phyloP scores from a whole-genome alignment of 1,140 invertebrate genomes.

The Cotesia typhae region DNA sequence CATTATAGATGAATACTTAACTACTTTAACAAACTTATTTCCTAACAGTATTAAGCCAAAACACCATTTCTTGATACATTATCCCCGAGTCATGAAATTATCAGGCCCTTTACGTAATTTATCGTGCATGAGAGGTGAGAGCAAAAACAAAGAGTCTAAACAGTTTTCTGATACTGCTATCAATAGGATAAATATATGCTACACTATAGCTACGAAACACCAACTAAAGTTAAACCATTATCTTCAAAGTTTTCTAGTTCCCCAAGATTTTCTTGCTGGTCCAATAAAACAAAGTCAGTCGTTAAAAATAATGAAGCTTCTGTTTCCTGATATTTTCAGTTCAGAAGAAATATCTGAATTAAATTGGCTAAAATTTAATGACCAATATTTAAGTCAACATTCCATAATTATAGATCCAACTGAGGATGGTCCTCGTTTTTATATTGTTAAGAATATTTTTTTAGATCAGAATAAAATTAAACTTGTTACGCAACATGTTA shows the following conservation, averaged over 20 bases:
- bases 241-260: background rate
- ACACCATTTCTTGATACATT: slow-evolving; percentile 5
- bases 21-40: background rate
- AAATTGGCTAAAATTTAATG: slow-evolving; percentile 1
- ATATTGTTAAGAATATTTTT: background rate
- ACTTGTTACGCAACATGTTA: too few relatives aligned
- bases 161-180: slow-evolving; percentile 25
- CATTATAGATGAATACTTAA: background rate
- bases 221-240: slow-evolving; percentile 36
- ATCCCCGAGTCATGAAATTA: background rate
- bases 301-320: background rate
- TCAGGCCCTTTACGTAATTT: slow-evolving; percentile 29
- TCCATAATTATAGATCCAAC: slow-evolving; percentile 1
- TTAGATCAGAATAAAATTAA: too few relatives aligned
- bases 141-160: slow-evolving; percentile 34
- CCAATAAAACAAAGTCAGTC: slow-evolving; percentile 2
- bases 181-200: slow-evolving; percentile 36
- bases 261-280: background rate
- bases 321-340: background rate
- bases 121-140: slow-evolving; percentile 24
- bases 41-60: slow-evolving; percentile 11
- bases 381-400: background rate
- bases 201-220: slow-evolving; percentile 37
- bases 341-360: background rate
- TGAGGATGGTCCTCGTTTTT: background rate